Evolutionary conservation across 2,888 invertebrate species (phyloP).

Genomic region (Lithophane ornitopus): DNA sequence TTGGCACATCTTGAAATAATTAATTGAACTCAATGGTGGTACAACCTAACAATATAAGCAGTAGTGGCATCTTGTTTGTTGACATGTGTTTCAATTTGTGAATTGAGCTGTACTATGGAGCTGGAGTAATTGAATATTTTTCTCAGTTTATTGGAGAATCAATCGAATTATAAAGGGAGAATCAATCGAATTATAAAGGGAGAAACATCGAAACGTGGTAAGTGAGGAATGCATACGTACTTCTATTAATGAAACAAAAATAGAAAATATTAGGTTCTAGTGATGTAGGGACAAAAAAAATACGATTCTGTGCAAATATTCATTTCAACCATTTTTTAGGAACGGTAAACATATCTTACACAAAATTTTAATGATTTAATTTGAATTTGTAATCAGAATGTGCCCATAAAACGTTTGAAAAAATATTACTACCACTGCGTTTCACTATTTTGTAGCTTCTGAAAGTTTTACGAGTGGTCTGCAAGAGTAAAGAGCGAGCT

Average conservation of each 20-base stretch:
- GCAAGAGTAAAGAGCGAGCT: background rate
- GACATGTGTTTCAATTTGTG: conserved; percentile 9
- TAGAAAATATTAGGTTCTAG: background rate
- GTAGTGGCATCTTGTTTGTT: conserved; percentile 8
- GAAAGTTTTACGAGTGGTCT: background rate
- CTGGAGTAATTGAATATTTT: background rate
- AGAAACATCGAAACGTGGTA: background rate
- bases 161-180: background rate
- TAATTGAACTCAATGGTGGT: background rate
- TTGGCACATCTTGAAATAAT: conserved; percentile 2
- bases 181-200: background rate
- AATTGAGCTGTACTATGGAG: background rate
- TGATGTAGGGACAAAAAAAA: background rate
- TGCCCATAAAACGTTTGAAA: no score
- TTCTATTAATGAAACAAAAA: background rate
- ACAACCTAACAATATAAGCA: background rate
- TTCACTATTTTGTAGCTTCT: background rate
- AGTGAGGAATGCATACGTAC: background rate
- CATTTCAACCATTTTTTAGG: background rate
- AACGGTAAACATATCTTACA: background rate
- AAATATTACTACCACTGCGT: no score
- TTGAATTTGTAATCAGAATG: no score
- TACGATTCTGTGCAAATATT: background rate
- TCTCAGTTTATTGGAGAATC: background rate
- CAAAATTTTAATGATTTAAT: no score